Percentiles rank a stretch among this genome's conserved stretches.
Conservation (phyloP, 2,797 vertebrate species). For the Cygnus olor region DNA sequence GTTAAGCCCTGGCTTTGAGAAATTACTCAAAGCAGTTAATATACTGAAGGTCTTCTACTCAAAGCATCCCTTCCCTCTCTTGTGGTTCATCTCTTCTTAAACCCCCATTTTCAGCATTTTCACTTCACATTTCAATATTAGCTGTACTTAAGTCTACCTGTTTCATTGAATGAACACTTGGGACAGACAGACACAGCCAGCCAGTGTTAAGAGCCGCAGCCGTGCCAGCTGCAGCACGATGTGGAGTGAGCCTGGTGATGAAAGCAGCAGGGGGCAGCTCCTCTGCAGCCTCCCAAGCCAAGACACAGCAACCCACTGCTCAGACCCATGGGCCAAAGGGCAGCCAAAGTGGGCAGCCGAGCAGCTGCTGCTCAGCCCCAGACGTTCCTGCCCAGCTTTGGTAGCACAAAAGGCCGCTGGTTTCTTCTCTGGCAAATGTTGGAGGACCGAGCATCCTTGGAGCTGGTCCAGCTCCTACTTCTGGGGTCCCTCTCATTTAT, state of each 20-base stretch:
- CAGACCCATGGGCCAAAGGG: rapidly evolving
- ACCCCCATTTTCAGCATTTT: not conserved
- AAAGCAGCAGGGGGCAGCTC: not conserved
- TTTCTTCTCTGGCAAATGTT: rapidly evolving
- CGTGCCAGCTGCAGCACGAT: rapidly evolving
- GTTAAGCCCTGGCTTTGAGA: not conserved
- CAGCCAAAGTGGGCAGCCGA: rapidly evolving
- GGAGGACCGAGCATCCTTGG: not conserved
- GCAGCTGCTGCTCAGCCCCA: not conserved
- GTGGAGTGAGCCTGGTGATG: not conserved
- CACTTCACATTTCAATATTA: not conserved
- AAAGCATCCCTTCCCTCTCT: not conserved
- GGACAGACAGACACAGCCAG: not conserved
- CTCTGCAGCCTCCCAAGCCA: rapidly evolving
- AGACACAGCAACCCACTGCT: rapidly evolving
- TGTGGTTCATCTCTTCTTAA: not conserved
- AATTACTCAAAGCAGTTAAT: not conserved
- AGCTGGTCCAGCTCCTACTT: not conserved
- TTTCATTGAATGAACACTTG: not conserved
- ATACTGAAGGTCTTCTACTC: not conserved
- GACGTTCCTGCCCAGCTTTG: not conserved
- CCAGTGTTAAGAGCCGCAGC: rapidly evolving
- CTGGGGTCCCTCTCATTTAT: not conserved
- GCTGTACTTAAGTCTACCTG: rapidly evolving
- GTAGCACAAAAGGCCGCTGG: not conserved